These are phyloP conservation scores for Corythucha ciliata DNA, from an alignment of 2,888 invertebrate genomes.

Conservation along the genomic window DNA sequence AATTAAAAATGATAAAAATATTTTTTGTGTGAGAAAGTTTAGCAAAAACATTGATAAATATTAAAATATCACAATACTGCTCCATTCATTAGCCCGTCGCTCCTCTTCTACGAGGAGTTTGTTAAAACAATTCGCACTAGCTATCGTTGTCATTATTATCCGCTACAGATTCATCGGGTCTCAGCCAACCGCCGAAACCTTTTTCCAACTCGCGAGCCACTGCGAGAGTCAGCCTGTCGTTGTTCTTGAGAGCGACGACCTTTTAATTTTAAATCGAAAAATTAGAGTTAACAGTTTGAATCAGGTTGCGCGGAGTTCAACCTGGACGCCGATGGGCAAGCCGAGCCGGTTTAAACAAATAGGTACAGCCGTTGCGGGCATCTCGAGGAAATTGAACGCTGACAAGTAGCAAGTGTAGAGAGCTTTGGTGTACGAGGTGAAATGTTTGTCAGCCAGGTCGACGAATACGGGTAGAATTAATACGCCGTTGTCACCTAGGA, in stretches of 20 bases:
- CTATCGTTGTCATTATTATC: no score
- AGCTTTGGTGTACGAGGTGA: conserved; percentile 60
- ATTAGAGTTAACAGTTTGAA: no score
- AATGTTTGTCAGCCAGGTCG: conserved; percentile 80
- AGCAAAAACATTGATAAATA: no score
- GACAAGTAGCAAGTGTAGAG: conserved; percentile 68
- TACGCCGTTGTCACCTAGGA: conserved; percentile 76
- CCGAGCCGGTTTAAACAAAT: conserved; percentile 71
- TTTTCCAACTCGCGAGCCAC: conserved; percentile 68
- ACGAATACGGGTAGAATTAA: conserved; percentile 85
- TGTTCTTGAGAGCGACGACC: conserved; percentile 62
- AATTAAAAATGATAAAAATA: no score
- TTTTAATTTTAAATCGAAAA: no score
- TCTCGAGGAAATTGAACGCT: conserved; percentile 70
- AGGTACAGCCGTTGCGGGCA: conserved; percentile 79
- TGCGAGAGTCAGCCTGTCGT: conserved; percentile 70
- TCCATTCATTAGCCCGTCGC: no score
- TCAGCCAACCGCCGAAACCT: conserved; percentile 73
- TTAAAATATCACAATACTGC: no score
- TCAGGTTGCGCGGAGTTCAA: no score
- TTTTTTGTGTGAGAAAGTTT: no score
- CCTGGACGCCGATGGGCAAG: conserved; percentile 79
- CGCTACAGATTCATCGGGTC: no score
- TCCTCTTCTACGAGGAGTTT: no score
- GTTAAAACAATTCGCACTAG: no score